Conservation (phyloP, 2,113 vertebrate genomes). For the Eupsittula cactorum region DNA sequence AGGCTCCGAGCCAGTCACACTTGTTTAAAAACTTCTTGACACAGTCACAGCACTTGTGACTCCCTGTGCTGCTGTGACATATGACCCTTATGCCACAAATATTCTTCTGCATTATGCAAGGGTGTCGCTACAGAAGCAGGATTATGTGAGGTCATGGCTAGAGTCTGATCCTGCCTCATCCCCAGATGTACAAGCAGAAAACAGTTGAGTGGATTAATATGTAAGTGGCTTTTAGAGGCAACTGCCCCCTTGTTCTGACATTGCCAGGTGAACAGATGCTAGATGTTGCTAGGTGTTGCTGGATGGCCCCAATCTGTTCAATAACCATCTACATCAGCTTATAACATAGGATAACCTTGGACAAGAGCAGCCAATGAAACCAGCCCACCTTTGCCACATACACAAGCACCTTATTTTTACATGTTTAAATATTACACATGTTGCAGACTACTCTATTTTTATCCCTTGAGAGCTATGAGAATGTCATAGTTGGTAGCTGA, state of each 20-base stretch:
- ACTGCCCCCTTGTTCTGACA: constrained; percentile 25
- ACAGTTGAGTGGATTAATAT: constrained; percentile 50
- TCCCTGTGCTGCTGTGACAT: not conserved
- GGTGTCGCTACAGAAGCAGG: constrained; percentile 35
- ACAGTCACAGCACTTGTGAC: constrained; percentile 13
- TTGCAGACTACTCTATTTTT: not conserved
- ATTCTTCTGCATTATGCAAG: constrained; percentile 44
- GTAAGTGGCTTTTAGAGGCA: constrained; percentile 57
- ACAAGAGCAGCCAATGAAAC: not conserved
- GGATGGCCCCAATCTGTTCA: constrained; percentile 2
- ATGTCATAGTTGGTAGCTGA: not conserved
- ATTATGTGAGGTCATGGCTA: constrained; percentile 22
- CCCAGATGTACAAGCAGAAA: constrained; percentile 42
- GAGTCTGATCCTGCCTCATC: constrained; percentile 43
- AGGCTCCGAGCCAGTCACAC: not conserved
- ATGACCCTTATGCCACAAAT: constrained; percentile 10
- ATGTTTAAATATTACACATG: not conserved
- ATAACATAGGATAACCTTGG: not conserved
- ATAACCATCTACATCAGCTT: not conserved
- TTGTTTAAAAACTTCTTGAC: constrained; percentile 24
- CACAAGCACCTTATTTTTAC: not conserved
- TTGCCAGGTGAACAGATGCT: constrained; percentile 21
- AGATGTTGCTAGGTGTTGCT: constrained; percentile 9
- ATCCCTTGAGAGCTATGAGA: not conserved
- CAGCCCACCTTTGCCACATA: not conserved